phyloP scores from a whole-genome alignment of 2,888 invertebrate species.

The Pseudeuparius sepicola region DNA sequence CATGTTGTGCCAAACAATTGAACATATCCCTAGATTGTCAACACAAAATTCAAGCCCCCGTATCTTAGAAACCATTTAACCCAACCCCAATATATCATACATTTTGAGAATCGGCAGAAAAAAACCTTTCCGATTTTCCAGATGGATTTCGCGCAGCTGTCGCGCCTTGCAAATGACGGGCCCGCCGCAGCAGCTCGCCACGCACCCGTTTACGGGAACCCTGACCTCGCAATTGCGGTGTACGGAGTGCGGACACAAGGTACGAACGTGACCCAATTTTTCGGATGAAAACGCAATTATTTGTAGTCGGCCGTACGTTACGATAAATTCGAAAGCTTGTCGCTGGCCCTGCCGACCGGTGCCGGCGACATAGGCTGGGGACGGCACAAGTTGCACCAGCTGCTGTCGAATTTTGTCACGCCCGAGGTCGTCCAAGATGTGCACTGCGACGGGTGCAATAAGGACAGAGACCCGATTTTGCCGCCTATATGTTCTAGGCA shows the following conservation, averaged over 20 bases:
- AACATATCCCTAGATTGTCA: no score
- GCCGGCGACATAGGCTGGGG: conserved; percentile 49
- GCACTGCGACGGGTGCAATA: conserved; percentile 65
- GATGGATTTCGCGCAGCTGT: no score
- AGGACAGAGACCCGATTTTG: conserved; percentile 35
- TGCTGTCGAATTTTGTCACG: conserved; percentile 74
- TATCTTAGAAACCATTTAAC: no score
- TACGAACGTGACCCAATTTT: no score
- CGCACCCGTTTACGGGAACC: conserved; percentile 65
- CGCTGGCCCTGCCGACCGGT: conserved; percentile 63
- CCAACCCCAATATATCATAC: no score
- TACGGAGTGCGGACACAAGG: conserved; percentile 60
- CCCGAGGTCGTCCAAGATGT: conserved; percentile 79
- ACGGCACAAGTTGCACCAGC: conserved; percentile 55
- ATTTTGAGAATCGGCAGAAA: no score
- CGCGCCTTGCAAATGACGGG: conserved; percentile 43
- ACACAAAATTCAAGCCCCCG: no score
- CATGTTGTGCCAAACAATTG: no score
- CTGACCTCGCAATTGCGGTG: conserved; percentile 69
- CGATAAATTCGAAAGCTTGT: conserved; percentile 85
- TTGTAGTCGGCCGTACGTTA: conserved; percentile 77
- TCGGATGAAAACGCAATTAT: no score
- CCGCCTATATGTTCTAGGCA: conserved; percentile 47
- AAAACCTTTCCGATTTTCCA: no score
- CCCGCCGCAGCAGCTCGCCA: conserved; percentile 41